Conservation (phyloP, 2,797 vertebrate genomes). For the Sebastolobus alascanus region DNA sequence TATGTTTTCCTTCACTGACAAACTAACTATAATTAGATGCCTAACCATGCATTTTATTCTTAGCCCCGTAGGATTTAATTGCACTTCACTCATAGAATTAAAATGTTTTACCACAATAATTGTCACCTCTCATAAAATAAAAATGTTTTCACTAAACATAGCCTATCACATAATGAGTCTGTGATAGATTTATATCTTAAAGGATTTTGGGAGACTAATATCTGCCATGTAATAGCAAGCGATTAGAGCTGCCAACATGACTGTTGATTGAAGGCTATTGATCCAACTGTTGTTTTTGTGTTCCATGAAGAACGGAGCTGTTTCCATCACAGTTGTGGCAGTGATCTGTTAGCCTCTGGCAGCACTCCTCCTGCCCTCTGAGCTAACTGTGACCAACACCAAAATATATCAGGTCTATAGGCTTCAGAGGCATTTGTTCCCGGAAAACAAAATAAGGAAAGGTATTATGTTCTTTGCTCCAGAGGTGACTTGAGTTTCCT, state of each 20-base stretch:
- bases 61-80: conserved; percentile 55
- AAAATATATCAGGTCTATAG: conserved; percentile 11
- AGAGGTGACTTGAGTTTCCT: conserved; percentile 31
- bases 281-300: conserved; percentile 36
- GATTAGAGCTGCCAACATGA: conserved; percentile 23
- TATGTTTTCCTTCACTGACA: conserved; percentile 42
- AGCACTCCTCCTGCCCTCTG: conserved; percentile 7
- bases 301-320: conserved; percentile 15
- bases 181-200: conserved; percentile 28
- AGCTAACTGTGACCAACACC: conserved; percentile 37
- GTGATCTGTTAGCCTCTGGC: conserved; percentile 29
- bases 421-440: conserved; percentile 4
- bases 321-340: conserved; percentile 30
- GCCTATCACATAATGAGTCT: conserved; percentile 18
- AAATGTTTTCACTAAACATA: conserved; percentile 31
- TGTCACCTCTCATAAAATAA: conserved; percentile 38
- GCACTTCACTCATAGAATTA: conserved; percentile 49
- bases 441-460: conserved; percentile 20
- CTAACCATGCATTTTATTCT: conserved; percentile 64
- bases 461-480: conserved; percentile 15
- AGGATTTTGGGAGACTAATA: conserved; percentile 24
- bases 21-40: conserved; percentile 51
- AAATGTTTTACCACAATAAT: conserved; percentile 33
- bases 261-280: conserved; percentile 49
- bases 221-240: conserved; percentile 9